Base-by-base conservation (phyloP, 2,888 invertebrate genomes). In the Erebia palarica region DNA sequence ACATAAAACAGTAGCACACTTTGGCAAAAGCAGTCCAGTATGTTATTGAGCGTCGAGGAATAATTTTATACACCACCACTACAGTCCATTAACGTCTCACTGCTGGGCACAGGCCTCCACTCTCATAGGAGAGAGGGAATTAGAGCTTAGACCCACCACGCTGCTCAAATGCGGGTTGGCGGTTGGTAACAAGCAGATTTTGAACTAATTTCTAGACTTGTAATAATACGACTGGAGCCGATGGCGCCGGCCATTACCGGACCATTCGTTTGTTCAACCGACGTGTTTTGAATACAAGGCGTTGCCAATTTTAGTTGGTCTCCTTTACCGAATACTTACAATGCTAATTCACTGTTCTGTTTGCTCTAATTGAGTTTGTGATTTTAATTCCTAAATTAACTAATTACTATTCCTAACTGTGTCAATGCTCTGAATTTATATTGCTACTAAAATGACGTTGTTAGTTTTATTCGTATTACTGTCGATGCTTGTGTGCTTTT, bases 241-340 rank as follows among this genome's bases (percentile, higher is more conserved):
- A 72, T 73, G 75, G 72, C 76, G 72, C 71, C 71, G 72, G 68
- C 74, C 71, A 72, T 75, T 73, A 75, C 75, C 75, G 72, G 76
- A 71, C 42, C 73, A 68, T 73, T 65, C 53, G 69, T 72, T 74
- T 73, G 70, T 72, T 70, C 60, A 42, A 57, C 27, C 44, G 72
- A 75, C 75, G 75, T 75, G 75, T 69, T 68, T 61, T 68, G 76
- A 73, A 68, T 75, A 73, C 72, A 58, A 71, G 63, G 49, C 67
- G 27, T 76, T 69, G 73, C 60, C 70, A 36, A 69, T 61, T 73
- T 68, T 73, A 65, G 71, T 68, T 74, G 71, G 66, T 65, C 60
- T 58, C 44, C 58, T 47, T 65, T 51, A 51, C 16, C 27, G 27
- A 55, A 57, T 58, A 47, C 16, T 65, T 65, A 5, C 7, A 65